These are phyloP conservation scores for Lepidocyrtinus sp. DNA, from an alignment of 2,888 invertebrate species.

Conservation along the genomic window DNA sequence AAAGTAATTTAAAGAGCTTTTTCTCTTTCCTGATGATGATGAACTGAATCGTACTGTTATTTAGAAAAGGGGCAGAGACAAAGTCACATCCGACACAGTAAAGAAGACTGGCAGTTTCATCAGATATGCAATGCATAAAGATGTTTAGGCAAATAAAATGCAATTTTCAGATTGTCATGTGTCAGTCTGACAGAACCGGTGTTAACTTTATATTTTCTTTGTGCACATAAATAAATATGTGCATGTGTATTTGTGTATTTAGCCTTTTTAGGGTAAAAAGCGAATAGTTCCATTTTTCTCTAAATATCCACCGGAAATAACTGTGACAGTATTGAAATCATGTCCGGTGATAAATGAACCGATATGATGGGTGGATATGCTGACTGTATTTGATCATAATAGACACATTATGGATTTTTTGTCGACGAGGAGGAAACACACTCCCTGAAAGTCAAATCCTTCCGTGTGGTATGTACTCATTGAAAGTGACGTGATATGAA, in stretches of 20 bases:
- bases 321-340: conserved; percentile 47
- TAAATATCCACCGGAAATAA: conserved; percentile 34
- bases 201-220: not conserved
- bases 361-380: conserved; percentile 32
- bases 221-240: not conserved
- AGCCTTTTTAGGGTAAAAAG: not conserved
- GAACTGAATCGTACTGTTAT: not conserved
- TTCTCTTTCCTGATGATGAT: no score
- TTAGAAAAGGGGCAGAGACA: conserved; percentile 10
- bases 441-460: no score
- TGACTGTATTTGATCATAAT: no score
- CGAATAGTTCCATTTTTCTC: not conserved
- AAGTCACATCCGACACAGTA: not conserved
- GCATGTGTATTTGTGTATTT: not conserved
- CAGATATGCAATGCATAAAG: not conserved
- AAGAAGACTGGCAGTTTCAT: not conserved
- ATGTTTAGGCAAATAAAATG: no score
- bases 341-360: conserved; percentile 49
- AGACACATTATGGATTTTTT: no score
- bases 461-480: no score
- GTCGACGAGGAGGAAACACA: no score
- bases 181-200: not conserved
- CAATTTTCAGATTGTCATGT: no score
- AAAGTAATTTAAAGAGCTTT: conserved; percentile 11
- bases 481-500: no score